Conservation (phyloP, 2,797 vertebrate genomes). For the Myotis findleyi region DNA sequence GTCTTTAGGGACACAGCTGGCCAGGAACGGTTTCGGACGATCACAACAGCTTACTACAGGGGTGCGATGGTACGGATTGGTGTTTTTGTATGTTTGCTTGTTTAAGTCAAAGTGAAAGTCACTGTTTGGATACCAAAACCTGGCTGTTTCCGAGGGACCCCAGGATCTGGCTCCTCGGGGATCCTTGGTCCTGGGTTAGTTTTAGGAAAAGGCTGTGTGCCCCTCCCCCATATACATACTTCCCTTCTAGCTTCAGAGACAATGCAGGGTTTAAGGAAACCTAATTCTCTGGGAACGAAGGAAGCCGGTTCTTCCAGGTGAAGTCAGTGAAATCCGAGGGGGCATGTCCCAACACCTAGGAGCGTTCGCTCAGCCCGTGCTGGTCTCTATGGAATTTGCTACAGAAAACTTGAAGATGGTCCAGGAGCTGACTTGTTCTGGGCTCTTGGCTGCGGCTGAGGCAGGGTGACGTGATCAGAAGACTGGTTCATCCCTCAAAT, state of each 20-base stretch:
- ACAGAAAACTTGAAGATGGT: neutral
- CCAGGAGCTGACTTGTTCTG: neutral
- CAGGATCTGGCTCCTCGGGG: neutral
- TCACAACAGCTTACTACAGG: constrained; percentile 98
- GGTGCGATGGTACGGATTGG: constrained; percentile 94
- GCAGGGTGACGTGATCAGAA: neutral
- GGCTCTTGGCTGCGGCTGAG: neutral
- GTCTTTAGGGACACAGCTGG: constrained; percentile 96
- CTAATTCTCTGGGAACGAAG: neutral
- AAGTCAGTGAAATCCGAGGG: neutral
- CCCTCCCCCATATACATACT: fast-evolving
- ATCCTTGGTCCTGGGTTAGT: fast-evolving
- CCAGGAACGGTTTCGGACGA: constrained; percentile 98
- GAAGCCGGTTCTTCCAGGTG: constrained; percentile 50
- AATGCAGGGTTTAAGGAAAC: neutral
- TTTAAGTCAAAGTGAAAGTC: neutral
- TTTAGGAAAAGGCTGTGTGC: neutral
- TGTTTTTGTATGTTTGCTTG: neutral
- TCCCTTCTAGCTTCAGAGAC: neutral
- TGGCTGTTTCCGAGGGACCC: neutral
- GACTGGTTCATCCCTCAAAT: neutral
- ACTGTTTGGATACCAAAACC: neutral
- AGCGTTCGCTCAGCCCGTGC: neutral
- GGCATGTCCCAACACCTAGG: constrained; percentile 2
- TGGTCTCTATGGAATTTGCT: neutral